Evolutionary conservation across 2,797 vertebrate species (phyloP).

Genomic region (Threskiornis aethiopicus): DNA sequence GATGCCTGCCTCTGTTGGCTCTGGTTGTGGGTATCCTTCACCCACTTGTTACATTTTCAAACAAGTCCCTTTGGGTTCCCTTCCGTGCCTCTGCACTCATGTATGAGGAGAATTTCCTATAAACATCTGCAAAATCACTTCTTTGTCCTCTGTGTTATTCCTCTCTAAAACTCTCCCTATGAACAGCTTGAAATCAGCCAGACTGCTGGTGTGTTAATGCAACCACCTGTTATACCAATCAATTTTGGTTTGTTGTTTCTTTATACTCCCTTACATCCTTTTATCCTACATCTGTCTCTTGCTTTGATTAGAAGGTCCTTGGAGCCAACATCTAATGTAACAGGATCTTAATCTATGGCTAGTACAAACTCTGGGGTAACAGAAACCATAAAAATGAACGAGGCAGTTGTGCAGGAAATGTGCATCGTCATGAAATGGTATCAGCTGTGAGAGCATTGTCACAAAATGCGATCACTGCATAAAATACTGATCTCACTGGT

Average conservation of each 20-base stretch:
- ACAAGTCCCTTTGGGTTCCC: background rate
- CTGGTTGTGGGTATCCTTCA: background rate
- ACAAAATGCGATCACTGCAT: constrained; percentile 3
- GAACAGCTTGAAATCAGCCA: background rate
- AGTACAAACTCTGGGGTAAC: background rate
- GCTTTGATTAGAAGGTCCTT: background rate
- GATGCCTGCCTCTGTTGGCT: background rate
- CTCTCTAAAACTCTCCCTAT: background rate
- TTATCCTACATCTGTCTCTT: background rate
- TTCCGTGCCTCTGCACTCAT: background rate
- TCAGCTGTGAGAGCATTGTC: background rate
- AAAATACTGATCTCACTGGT: background rate
- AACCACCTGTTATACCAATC: constrained; percentile 51
- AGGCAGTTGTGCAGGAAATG: constrained; percentile 29
- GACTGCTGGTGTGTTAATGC: constrained; percentile 1
- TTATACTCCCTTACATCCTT: background rate
- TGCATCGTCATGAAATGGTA: constrained; percentile 31
- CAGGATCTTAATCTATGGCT: background rate
- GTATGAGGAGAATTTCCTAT: background rate
- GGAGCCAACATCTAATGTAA: background rate
- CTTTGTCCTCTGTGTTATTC: background rate
- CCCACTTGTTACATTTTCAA: background rate
- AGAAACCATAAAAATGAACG: background rate
- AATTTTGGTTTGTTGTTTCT: background rate
- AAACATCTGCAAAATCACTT: background rate